Evolutionary conservation across 2,113 vertebrate genomes (phyloP).

Genomic region (Callorhinus ursinus): DNA sequence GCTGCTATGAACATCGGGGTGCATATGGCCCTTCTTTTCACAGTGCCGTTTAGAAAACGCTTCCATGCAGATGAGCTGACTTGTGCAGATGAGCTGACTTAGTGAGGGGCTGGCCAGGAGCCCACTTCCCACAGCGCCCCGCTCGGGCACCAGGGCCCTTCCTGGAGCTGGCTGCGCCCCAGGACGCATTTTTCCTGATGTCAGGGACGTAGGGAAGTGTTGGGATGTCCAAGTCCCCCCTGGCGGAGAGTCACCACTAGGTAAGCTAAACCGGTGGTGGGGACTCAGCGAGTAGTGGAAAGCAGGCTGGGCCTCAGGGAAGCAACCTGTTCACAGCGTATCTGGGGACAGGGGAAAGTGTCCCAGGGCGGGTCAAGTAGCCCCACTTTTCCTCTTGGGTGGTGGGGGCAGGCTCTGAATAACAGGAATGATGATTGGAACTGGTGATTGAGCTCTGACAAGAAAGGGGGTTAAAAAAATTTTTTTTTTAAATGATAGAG

Average conservation of each 20-base stretch:
- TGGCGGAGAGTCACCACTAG: not conserved
- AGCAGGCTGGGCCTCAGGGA: not conserved
- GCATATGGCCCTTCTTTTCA: not conserved
- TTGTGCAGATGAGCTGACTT: not conserved
- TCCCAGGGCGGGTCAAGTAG: not conserved
- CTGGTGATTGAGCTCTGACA: constrained; percentile 60
- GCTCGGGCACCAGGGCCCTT: not conserved
- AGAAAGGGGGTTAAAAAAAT: not conserved
- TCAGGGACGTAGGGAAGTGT: not conserved
- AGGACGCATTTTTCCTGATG: not conserved
- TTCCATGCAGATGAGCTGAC: not conserved
- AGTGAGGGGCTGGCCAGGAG: not conserved
- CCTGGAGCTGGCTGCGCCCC: not conserved
- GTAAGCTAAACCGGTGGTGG: not conserved
- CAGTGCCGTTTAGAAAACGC: not conserved
- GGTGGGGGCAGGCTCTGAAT: not conserved
- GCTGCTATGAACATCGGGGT: too few species aligned
- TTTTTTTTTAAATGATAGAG: not conserved
- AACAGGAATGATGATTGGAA: constrained; percentile 7
- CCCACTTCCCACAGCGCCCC: not conserved
- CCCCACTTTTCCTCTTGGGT: not conserved
- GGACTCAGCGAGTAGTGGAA: not conserved
- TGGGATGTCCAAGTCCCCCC: not conserved
- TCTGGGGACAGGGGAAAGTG: not conserved
- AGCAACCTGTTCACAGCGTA: not conserved